A percentile compares a stretch with the other conserved stretches of the same genome.
Conservation (phyloP, 2,888 invertebrate species). For the Rotaria macrura region DNA sequence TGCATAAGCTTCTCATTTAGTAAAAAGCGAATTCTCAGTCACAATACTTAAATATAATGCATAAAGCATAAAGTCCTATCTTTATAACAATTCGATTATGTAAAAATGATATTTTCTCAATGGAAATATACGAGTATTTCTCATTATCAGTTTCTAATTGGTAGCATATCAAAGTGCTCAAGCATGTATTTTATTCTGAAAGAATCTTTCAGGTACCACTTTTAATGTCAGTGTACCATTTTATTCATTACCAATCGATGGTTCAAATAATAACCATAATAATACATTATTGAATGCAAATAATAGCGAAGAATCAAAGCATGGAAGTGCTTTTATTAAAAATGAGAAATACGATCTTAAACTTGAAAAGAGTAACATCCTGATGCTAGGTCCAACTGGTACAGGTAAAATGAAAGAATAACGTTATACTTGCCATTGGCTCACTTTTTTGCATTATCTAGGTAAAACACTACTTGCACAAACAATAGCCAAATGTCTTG, state of each 20-base stretch:
- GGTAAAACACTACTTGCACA: slow-evolving; percentile 84
- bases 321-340: slow-evolving; percentile 66
- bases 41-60: no score
- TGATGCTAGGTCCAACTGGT: slow-evolving; percentile 89
- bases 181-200: not conserved
- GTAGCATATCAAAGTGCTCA: no score
- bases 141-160: no score
- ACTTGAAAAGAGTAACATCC: slow-evolving; percentile 75
- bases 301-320: slow-evolving; percentile 13
- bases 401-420: slow-evolving; percentile 53
- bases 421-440: not conserved
- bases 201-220: not conserved
- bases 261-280: slow-evolving; percentile 11
- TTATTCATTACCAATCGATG: slow-evolving; percentile 12
- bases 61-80: no score
- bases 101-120: no score
- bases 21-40: no score
- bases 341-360: slow-evolving; percentile 65
- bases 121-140: no score
- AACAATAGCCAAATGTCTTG: slow-evolving; percentile 88
- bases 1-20: no score
- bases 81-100: no score
- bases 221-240: not conserved
- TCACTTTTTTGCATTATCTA: not conserved
- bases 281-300: not conserved